Evolutionary conservation across 1,140 invertebrate genomes (phyloP).

Genomic region (Hyposmocoma kahamanoa): DNA sequence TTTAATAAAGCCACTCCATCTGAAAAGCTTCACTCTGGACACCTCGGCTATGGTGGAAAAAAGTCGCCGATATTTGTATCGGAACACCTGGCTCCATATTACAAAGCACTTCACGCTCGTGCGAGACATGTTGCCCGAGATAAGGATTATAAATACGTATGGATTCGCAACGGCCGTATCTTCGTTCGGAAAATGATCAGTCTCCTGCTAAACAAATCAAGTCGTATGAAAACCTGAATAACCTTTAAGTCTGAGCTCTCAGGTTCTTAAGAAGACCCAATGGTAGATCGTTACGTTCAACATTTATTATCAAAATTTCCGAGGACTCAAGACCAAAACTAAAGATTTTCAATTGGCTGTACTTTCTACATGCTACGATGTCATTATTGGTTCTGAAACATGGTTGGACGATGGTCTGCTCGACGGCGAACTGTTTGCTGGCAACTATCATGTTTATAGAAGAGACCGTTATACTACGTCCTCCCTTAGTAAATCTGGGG

Average conservation of each 20-base stretch:
- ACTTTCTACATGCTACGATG: slow-evolving; percentile 5
- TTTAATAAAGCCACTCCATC: not conserved
- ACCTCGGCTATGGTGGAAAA: slow-evolving; percentile 13
- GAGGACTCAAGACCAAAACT: slow-evolving; percentile 17
- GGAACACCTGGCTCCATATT: slow-evolving; percentile 24
- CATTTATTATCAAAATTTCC: slow-evolving; percentile 18
- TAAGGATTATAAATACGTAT: slow-evolving; percentile 24
- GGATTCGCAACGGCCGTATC: slow-evolving; percentile 19
- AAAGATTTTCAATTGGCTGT: not conserved
- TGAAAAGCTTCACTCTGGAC: slow-evolving; percentile 17
- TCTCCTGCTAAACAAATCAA: slow-evolving; percentile 9
- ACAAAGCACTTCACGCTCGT: slow-evolving; percentile 22
- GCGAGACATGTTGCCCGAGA: slow-evolving; percentile 19
- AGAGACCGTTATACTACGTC: slow-evolving; percentile 10
- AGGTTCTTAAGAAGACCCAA: not conserved
- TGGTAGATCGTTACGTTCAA: not conserved
- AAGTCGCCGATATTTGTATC: slow-evolving; percentile 23
- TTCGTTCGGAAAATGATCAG: slow-evolving; percentile 22
- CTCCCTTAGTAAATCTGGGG: slow-evolving; percentile 10
- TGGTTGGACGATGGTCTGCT: slow-evolving; percentile 17
- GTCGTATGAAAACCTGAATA: not conserved
- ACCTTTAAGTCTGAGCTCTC: not conserved
- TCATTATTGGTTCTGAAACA: slow-evolving; percentile 19
- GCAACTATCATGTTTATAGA: slow-evolving; percentile 20
- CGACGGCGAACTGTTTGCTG: slow-evolving; percentile 19